Percentiles rank a stretch among this genome's conserved stretches.
Evolutionary conservation across 2,888 invertebrate species (phyloP).

Genomic region (Plebejus argus): DNA sequence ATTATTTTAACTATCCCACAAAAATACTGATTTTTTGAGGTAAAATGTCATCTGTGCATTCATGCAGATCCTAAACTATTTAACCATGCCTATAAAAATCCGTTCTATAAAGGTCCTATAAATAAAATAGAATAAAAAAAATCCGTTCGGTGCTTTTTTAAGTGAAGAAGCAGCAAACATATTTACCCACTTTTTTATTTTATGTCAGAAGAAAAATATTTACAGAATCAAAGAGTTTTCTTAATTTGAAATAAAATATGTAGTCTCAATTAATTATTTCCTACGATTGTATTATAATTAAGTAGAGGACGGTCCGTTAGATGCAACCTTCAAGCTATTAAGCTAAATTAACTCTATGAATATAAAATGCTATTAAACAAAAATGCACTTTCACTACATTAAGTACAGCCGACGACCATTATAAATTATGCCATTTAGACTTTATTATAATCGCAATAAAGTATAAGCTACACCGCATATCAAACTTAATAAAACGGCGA

Average conservation of each 20-base stretch:
- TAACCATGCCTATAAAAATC: no score
- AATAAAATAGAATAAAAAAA: no score
- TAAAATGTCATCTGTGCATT: no score
- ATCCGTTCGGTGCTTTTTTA: no score
- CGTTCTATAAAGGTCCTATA: no score
- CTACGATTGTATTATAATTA: background rate
- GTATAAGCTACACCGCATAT: background rate
- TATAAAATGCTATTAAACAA: background rate
- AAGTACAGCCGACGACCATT: background rate
- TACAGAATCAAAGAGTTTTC: no score
- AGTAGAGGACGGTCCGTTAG: background rate
- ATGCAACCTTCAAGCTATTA: background rate
- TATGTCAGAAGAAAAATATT: no score
- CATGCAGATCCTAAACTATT: no score
- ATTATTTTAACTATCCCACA: no score
- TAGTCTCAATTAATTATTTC: background rate
- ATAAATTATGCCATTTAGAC: background rate
- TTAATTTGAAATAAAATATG: background rate
- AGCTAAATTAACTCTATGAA: constrained; percentile 11
- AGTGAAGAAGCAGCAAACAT: no score
- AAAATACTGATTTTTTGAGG: no score
- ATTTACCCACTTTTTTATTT: no score
- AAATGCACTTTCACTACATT: background rate
- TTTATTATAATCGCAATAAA: background rate
- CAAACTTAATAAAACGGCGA: background rate